Conservation (phyloP, 1,140 invertebrate species). For the Drosophila lowei region DNA sequence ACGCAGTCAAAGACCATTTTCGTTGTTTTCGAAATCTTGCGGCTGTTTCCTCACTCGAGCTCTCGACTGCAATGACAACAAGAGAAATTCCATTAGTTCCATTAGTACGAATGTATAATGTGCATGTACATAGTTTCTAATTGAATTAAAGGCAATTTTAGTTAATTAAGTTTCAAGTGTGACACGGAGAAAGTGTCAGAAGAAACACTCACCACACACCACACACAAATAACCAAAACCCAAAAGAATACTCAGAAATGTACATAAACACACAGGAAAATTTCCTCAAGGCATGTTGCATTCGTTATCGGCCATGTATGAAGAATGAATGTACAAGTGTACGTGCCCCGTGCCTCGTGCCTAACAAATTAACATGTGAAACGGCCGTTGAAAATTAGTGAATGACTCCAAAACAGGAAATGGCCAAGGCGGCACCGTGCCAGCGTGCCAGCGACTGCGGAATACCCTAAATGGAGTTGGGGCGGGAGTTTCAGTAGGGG, state of each 20-base stretch:
- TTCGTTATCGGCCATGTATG: slow-evolving; percentile 47
- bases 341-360: slow-evolving; percentile 48
- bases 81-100: slow-evolving; percentile 31
- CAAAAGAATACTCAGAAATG: slow-evolving; percentile 26
- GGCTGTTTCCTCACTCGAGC: slow-evolving; percentile 54
- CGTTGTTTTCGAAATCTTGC: slow-evolving; percentile 75
- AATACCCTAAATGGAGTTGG: slow-evolving; percentile 3
- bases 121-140: slow-evolving; percentile 30
- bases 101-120: too few species aligned
- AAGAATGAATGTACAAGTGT: neutral
- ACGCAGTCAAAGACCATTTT: slow-evolving; percentile 85
- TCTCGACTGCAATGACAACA: slow-evolving; percentile 51
- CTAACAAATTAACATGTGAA: slow-evolving; percentile 76
- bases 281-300: slow-evolving; percentile 40
- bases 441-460: neutral
- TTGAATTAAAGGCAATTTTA: slow-evolving; percentile 46
- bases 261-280: slow-evolving; percentile 43
- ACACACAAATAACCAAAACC: slow-evolving; percentile 23
- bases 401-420: slow-evolving; percentile 25
- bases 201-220: slow-evolving; percentile 13
- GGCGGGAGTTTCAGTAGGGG: too few species aligned
- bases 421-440: neutral
- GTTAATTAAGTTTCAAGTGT: slow-evolving; percentile 60
- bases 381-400: slow-evolving; percentile 52
- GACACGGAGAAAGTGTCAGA: slow-evolving; percentile 60